These are phyloP conservation scores for zebrafish (Danio rerio) DNA, from an alignment of 2,113 vertebrate species.

Conservation along the genomic window DNA sequence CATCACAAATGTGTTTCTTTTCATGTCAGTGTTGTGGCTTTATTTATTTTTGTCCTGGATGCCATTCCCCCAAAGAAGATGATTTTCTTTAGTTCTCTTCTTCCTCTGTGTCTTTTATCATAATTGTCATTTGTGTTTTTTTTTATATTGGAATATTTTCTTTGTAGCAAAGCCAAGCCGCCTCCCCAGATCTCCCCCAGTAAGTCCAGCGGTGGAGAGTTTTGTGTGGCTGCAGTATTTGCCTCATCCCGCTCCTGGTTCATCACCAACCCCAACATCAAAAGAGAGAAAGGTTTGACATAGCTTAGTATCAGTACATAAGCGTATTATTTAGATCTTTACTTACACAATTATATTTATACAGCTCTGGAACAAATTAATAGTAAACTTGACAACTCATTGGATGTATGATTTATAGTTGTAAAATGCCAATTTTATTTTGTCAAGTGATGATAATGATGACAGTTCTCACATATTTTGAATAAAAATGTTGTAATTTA, in stretches of 20 bases:
- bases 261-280: conserved; percentile 91
- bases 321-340: too few species aligned
- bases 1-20: conserved; percentile 45
- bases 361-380: too few species aligned
- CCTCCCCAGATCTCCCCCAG: conserved; percentile 97
- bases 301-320: not conserved
- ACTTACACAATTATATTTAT: too few species aligned
- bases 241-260: conserved; percentile 95
- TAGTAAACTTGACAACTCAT: too few species aligned
- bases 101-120: not conserved
- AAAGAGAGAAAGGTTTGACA: conserved; percentile 93
- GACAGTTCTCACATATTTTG: too few species aligned
- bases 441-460: too few species aligned
- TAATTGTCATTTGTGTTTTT: not conserved
- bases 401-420: too few species aligned
- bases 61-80: conserved; percentile 16
- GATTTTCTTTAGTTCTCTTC: not conserved
- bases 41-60: conserved; percentile 29
- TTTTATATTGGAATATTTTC: conserved; percentile 60
- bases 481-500: too few species aligned
- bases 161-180: conserved; percentile 92
- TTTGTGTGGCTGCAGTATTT: conserved; percentile 92
- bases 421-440: too few species aligned
- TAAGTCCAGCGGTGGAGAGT: conserved; percentile 94
- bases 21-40: conserved; percentile 49